phyloP scores from a whole-genome alignment of 2,113 vertebrate species.

The Cnemophilus loriae region DNA sequence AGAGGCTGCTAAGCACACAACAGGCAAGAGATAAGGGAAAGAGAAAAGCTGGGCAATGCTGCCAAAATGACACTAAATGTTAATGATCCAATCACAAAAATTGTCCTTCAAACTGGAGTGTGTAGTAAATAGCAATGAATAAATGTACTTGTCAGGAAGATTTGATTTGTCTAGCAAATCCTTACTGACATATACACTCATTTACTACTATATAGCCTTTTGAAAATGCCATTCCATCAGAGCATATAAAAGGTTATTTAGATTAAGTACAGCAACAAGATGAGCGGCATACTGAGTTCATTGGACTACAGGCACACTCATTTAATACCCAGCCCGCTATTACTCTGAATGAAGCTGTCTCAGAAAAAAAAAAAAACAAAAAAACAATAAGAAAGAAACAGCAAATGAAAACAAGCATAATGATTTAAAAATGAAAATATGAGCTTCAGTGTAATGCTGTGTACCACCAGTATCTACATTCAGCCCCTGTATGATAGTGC shows the following conservation, averaged over 20 bases:
- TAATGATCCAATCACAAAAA: constrained; percentile 73
- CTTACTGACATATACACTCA: constrained; percentile 75
- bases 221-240: constrained; percentile 79
- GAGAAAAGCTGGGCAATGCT: constrained; percentile 62
- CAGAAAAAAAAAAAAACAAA: constrained; percentile 29
- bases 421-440: constrained; percentile 27
- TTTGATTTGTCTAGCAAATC: constrained; percentile 80
- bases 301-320: constrained; percentile 67
- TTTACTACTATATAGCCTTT: constrained; percentile 76
- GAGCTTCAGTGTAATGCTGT: not conserved
- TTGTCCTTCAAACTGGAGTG: constrained; percentile 71
- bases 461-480: not conserved
- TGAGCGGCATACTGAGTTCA: constrained; percentile 74
- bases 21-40: not conserved
- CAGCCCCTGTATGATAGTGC: not conserved
- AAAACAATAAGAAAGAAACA: constrained; percentile 45
- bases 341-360: constrained; percentile 68
- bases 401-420: constrained; percentile 37
- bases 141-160: constrained; percentile 71
- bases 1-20: not conserved
- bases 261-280: constrained; percentile 78
- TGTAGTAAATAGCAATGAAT: constrained; percentile 75
- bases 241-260: constrained; percentile 83
- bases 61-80: constrained; percentile 71
- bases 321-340: constrained; percentile 72